These are phyloP conservation scores for Dexiosoma caninum DNA, from an alignment of 2,888 invertebrate genomes.

Conservation along the genomic window DNA sequence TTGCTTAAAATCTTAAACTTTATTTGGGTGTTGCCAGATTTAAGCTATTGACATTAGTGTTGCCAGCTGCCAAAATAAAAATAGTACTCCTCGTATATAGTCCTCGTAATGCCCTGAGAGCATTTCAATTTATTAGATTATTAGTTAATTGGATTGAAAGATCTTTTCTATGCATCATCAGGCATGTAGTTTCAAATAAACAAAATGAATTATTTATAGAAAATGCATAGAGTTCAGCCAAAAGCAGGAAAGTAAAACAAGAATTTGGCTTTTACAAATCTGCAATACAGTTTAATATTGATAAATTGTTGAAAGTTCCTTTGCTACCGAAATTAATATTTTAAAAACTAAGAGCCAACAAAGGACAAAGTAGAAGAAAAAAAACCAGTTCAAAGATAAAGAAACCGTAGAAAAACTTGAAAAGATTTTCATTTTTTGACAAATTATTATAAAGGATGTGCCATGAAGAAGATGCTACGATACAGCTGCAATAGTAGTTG, in stretches of 20 bases:
- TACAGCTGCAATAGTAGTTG: neutral
- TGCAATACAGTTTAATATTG: constrained; percentile 24
- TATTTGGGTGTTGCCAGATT: too few species aligned
- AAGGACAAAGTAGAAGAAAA: neutral
- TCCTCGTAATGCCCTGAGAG: neutral
- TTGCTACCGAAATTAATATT: constrained; percentile 20
- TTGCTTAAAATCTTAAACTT: too few species aligned
- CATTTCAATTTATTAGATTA: constrained; percentile 16
- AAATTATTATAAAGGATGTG: constrained; percentile 27
- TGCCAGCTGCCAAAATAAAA: too few species aligned
- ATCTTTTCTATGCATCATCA: too few species aligned
- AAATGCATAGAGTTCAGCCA: too few species aligned
- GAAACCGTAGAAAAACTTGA: constrained; percentile 8
- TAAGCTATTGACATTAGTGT: too few species aligned
- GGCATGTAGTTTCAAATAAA: too few species aligned
- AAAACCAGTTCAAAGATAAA: neutral
- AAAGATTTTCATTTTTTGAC: constrained; percentile 39
- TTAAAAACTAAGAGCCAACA: neutral
- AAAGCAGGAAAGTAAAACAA: too few species aligned
- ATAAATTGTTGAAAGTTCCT: constrained; percentile 24
- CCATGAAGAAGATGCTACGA: neutral
- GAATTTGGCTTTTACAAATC: constrained; percentile 39
- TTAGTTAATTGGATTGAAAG: constrained; percentile 56
- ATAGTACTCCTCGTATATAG: too few species aligned
- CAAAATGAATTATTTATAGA: too few species aligned